phyloP scores from a whole-genome alignment of 2,888 invertebrate genomes.

The Nycteola revayana region DNA sequence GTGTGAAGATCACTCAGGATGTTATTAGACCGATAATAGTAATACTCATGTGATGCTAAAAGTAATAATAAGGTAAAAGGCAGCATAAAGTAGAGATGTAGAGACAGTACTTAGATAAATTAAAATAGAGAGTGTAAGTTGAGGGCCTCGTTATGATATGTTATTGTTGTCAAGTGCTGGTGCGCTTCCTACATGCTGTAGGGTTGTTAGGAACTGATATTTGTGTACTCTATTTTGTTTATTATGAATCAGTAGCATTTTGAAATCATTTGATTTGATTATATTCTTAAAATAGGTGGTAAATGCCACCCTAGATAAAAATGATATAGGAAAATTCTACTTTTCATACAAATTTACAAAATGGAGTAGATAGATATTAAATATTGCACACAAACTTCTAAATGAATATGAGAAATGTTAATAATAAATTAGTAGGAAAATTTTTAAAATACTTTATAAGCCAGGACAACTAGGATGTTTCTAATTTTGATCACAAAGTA shows the following conservation, averaged over 20 bases:
- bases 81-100: constrained; percentile 27
- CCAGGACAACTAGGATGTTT: constrained; percentile 44
- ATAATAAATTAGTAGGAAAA: constrained; percentile 40
- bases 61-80: constrained; percentile 27
- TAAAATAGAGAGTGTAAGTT: constrained; percentile 35
- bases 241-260: too few species aligned
- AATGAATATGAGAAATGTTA: constrained; percentile 47
- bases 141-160: constrained; percentile 33
- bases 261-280: too few species aligned
- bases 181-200: constrained; percentile 17
- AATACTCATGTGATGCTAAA: constrained; percentile 11
- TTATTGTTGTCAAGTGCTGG: constrained; percentile 35
- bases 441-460: constrained; percentile 39
- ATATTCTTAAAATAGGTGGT: too few species aligned
- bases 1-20: too few species aligned
- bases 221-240: constrained; percentile 19
- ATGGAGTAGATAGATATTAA: constrained; percentile 23
- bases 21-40: not conserved
- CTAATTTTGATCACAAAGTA: constrained; percentile 42
- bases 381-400: constrained; percentile 42
- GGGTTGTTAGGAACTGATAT: constrained; percentile 5
- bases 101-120: constrained; percentile 59
- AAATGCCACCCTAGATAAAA: too few species aligned
- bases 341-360: constrained; percentile 5
- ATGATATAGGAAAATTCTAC: too few species aligned